A percentile compares a stretch with the other conserved stretches of the same genome.
Conservation (phyloP, 2,797 vertebrate genomes). For the Coregonus suidteri region DNA sequence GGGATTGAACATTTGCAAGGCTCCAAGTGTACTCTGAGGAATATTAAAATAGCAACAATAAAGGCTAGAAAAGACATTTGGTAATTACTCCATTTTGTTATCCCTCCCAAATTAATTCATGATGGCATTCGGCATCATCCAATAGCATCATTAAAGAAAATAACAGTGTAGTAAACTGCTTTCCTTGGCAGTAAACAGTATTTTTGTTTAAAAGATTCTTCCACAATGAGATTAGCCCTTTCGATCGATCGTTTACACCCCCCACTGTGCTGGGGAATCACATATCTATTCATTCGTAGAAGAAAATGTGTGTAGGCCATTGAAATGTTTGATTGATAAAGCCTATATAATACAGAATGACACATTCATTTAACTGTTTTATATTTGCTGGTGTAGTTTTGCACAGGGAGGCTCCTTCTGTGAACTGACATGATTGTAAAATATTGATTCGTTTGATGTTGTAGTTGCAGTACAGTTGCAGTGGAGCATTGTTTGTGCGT, state of each 20-base stretch:
- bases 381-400: too few relatives aligned
- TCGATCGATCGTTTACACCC: neutral
- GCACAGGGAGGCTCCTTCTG: neutral
- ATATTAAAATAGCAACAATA: conserved; percentile 47
- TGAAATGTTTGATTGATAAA: too few relatives aligned
- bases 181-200: conserved; percentile 9
- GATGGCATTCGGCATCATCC: conserved; percentile 34
- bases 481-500: too few relatives aligned
- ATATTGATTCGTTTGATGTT: too few relatives aligned
- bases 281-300: neutral
- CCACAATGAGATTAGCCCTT: neutral
- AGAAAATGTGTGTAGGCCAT: neutral
- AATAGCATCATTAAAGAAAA: conserved; percentile 23
- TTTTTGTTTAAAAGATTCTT: conserved; percentile 25
- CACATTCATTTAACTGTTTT: too few relatives aligned
- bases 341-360: too few relatives aligned
- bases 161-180: conserved; percentile 19
- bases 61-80: conserved; percentile 31
- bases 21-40: conserved; percentile 58
- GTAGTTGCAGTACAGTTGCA: too few relatives aligned
- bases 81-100: conserved; percentile 21
- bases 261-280: conserved; percentile 6
- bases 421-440: neutral
- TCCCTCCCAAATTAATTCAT: conserved; percentile 42
- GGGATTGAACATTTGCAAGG: conserved; percentile 53